Conservation (phyloP, 2,113 vertebrate species). For the Alces alces region DNA sequence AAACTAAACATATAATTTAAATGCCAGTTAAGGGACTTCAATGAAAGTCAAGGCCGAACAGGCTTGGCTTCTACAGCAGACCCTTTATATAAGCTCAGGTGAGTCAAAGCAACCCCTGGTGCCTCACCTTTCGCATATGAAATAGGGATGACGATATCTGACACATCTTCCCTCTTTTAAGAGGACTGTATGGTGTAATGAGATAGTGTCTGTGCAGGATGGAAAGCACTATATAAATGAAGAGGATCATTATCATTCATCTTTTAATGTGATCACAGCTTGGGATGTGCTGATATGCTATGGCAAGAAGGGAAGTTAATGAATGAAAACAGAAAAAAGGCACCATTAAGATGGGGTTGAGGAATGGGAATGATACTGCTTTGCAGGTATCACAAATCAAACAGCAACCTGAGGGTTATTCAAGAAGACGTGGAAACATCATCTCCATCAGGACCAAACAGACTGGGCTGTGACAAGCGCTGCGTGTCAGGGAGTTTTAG, state of each 20-base stretch:
- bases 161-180: not conserved
- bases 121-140: not conserved
- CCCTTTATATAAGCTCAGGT: not conserved
- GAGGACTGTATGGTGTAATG: not conserved
- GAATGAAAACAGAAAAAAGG: not conserved
- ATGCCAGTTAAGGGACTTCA: not conserved
- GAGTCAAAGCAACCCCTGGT: not conserved
- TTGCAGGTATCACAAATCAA: not conserved
- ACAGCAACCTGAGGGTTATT: not conserved
- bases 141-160: not conserved
- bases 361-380: not conserved
- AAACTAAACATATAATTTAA: not conserved
- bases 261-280: not conserved
- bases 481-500: rapidly evolving
- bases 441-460: not conserved
- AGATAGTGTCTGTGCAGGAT: not conserved
- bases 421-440: not conserved
- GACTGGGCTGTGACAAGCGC: not conserved
- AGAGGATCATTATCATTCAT: not conserved
- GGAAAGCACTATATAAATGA: not conserved
- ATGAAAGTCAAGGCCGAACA: not conserved
- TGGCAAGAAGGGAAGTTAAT: not conserved
- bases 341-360: not conserved
- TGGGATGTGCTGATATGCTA: not conserved
- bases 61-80: not conserved